Conservation (phyloP, 2,888 invertebrate species). For the Rotaria magnacalcarata region DNA sequence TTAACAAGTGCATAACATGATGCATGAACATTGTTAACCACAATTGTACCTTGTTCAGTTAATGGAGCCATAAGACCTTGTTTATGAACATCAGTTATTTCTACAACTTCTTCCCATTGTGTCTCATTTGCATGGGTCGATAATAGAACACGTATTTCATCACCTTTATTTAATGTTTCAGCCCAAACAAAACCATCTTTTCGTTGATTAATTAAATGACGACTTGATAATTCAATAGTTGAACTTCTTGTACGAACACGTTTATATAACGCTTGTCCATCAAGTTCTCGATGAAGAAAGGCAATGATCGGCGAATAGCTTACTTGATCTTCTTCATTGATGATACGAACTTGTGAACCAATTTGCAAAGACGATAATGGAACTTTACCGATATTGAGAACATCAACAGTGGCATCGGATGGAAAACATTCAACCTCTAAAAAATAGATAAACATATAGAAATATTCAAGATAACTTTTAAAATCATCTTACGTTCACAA, state of each 20-base stretch:
- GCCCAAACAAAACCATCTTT: constrained; percentile 40
- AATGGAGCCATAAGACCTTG: constrained; percentile 44
- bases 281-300: constrained; percentile 40
- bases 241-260: constrained; percentile 19
- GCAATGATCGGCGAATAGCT: constrained; percentile 38
- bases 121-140: background rate
- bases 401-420: constrained; percentile 17
- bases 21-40: constrained; percentile 40
- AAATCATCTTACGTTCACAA: constrained; percentile 28
- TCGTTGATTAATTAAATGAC: constrained; percentile 43
- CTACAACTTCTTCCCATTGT: background rate
- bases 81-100: background rate
- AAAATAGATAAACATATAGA: background rate
- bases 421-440: constrained; percentile 45
- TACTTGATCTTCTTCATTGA: constrained; percentile 32
- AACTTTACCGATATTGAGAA: background rate
- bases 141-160: constrained; percentile 1
- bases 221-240: constrained; percentile 33
- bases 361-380: constrained; percentile 27
- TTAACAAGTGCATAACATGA: constrained; percentile 43
- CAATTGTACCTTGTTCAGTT: constrained; percentile 44
- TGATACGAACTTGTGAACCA: constrained; percentile 34
- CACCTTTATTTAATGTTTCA: constrained; percentile 9
- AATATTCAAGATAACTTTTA: background rate
- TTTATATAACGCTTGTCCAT: constrained; percentile 36